phyloP scores from a whole-genome alignment of 2,113 vertebrate genomes.

The Chitala chitala region DNA sequence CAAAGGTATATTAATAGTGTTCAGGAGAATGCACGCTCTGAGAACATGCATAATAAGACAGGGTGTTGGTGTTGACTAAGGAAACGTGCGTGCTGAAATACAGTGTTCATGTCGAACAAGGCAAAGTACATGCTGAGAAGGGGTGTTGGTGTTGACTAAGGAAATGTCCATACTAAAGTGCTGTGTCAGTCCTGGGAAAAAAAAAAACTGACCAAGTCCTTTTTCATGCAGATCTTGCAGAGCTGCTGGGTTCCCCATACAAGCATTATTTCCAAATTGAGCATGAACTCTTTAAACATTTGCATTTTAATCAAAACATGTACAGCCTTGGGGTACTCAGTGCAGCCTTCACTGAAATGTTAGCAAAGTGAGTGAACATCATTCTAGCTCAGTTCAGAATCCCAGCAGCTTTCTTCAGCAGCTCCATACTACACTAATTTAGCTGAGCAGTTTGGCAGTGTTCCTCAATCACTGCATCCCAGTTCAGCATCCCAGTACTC shows the following conservation, averaged over 20 bases:
- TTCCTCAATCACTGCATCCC: too few relatives aligned
- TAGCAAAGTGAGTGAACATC: too few relatives aligned
- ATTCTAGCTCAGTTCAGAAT: background rate
- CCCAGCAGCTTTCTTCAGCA: too few relatives aligned
- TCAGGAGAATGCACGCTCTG: too few relatives aligned
- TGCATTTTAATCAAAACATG: conserved; percentile 4
- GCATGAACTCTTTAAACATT: background rate
- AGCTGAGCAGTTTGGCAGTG: too few relatives aligned
- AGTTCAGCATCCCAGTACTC: too few relatives aligned
- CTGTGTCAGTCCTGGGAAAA: background rate
- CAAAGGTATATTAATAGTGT: too few relatives aligned
- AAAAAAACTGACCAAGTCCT: too few relatives aligned
- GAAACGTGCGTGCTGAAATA: too few relatives aligned
- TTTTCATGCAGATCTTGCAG: background rate
- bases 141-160: background rate
- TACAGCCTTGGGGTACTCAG: background rate
- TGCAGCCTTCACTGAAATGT: background rate
- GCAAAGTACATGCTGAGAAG: background rate
- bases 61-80: background rate
- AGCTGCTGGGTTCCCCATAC: conserved; percentile 7
- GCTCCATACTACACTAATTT: too few relatives aligned
- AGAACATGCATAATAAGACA: background rate
- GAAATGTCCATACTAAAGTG: background rate
- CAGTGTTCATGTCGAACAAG: background rate
- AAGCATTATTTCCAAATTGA: background rate